These are phyloP conservation scores for Eilema depressum DNA, from an alignment of 2,888 invertebrate species.

Conservation along the genomic window DNA sequence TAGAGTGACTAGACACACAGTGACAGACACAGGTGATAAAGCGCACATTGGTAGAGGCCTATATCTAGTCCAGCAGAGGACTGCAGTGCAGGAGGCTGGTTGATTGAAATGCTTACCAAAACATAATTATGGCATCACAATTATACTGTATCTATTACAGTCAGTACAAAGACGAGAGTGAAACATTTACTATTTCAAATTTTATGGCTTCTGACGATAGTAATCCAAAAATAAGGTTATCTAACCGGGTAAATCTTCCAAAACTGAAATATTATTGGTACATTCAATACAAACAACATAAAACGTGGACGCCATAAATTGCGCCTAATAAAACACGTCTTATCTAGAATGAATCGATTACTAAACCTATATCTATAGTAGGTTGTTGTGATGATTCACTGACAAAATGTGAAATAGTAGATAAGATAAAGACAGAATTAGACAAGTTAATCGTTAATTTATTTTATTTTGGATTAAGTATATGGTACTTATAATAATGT, in stretches of 20 bases:
- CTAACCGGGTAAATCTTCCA: background rate
- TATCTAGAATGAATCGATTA: slow-evolving; percentile 8
- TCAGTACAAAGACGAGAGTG: too few relatives aligned
- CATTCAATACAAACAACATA: background rate
- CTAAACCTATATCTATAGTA: slow-evolving; percentile 9
- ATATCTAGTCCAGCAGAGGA: too few relatives aligned
- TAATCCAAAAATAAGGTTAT: background rate
- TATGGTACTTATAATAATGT: background rate
- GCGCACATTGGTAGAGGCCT: too few relatives aligned
- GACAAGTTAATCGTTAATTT: background rate
- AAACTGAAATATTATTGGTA: background rate
- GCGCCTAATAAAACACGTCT: background rate
- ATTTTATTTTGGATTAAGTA: background rate
- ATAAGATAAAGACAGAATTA: slow-evolving; percentile 16
- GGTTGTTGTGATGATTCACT: slow-evolving; percentile 47
- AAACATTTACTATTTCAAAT: background rate
- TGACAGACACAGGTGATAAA: too few relatives aligned
- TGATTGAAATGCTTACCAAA: too few relatives aligned
- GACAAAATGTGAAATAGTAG: slow-evolving; percentile 24
- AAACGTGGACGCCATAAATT: background rate
- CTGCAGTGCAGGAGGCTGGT: too few relatives aligned
- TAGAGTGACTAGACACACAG: too few relatives aligned
- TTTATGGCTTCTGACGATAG: background rate
- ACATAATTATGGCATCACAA: background rate
- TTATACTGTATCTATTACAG: too few relatives aligned